Evolutionary conservation across 92 coral and sea anemone species (phyloP).

Genomic region (Zoanthus solanderi): DNA sequence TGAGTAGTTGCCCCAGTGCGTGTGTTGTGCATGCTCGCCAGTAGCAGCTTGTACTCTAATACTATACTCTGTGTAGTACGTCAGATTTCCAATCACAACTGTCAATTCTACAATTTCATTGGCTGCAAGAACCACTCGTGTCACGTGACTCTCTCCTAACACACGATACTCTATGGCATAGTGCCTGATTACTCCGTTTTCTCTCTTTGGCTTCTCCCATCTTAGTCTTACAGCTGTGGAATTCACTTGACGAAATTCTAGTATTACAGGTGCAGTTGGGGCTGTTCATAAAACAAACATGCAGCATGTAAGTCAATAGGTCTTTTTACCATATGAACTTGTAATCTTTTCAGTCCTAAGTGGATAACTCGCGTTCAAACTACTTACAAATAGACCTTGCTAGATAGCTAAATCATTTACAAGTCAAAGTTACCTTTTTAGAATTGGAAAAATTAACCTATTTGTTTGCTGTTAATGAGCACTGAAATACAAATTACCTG

Average conservation of each 20-base stretch:
- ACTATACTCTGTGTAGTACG: slow-evolving; percentile 73
- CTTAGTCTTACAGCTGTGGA: slow-evolving; percentile 72
- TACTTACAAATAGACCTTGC: too few species aligned
- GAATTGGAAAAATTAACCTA: too few species aligned
- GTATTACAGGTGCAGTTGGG: slow-evolving; percentile 75
- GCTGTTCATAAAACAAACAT: slow-evolving; percentile 55
- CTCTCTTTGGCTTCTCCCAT: slow-evolving; percentile 77
- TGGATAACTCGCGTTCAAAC: too few species aligned
- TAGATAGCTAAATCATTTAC: too few species aligned
- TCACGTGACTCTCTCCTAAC: slow-evolving; percentile 56
- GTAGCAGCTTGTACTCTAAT: slow-evolving; percentile 87
- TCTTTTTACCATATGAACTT: background rate
- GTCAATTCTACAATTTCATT: slow-evolving; percentile 47
- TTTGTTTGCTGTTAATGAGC: too few species aligned
- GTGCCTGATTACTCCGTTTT: slow-evolving; percentile 76
- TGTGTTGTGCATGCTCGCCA: slow-evolving; percentile 8
- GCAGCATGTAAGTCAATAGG: background rate
- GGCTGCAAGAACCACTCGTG: slow-evolving; percentile 46
- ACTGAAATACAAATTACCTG: too few species aligned
- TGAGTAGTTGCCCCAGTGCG: slow-evolving; percentile 89
- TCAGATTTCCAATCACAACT: slow-evolving; percentile 54
- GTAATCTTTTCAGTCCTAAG: too few species aligned
- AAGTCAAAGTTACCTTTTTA: too few species aligned
- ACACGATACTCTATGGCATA: slow-evolving; percentile 78
- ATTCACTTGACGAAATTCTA: slow-evolving; percentile 59